Percentiles rank a stretch among this genome's conserved stretches.
phyloP scores from a whole-genome alignment of 53 echinoderm and acorn worm species.

The Holothuria leucospilota region DNA sequence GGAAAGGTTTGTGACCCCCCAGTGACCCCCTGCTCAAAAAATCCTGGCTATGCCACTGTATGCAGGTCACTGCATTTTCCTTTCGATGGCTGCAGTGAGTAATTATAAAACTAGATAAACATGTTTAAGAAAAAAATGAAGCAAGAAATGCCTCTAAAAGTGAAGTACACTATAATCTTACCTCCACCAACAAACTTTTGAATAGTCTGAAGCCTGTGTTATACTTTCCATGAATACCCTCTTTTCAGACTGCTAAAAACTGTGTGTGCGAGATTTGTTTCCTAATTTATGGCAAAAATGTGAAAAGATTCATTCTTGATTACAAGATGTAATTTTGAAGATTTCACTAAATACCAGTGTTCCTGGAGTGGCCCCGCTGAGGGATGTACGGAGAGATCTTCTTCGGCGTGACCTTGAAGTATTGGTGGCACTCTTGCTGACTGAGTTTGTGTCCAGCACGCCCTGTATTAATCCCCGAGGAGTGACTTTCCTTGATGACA shows the following conservation, averaged over 20 bases:
- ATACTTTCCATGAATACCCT: not conserved
- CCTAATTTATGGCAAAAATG: not conserved
- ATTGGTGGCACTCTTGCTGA: conserved; percentile 15
- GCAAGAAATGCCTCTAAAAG: too few relatives aligned
- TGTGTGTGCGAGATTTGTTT: not conserved
- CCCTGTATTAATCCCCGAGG: conserved; percentile 7
- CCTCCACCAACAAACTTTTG: too few relatives aligned
- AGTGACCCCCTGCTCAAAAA: too few relatives aligned
- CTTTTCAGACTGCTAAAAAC: not conserved
- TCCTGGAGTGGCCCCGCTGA: conserved; percentile 17
- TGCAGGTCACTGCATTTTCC: too few relatives aligned
- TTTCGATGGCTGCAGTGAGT: too few relatives aligned
- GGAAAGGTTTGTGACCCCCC: too few relatives aligned
- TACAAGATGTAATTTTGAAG: not conserved
- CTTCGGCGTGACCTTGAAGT: not conserved
- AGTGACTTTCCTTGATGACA: not conserved
- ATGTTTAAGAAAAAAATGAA: too few relatives aligned
- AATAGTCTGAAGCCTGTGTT: not conserved
- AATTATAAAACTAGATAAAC: too few relatives aligned
- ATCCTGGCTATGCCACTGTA: too few relatives aligned
- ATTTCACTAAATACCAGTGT: not conserved
- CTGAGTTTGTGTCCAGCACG: conserved; percentile 26
- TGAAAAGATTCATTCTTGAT: not conserved
- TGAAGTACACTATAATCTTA: too few relatives aligned
- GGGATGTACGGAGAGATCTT: conserved; percentile 5